These are phyloP conservation scores for Hippocampus zosterae DNA, from an alignment of 2,113 vertebrate species.

Conservation along the genomic window DNA sequence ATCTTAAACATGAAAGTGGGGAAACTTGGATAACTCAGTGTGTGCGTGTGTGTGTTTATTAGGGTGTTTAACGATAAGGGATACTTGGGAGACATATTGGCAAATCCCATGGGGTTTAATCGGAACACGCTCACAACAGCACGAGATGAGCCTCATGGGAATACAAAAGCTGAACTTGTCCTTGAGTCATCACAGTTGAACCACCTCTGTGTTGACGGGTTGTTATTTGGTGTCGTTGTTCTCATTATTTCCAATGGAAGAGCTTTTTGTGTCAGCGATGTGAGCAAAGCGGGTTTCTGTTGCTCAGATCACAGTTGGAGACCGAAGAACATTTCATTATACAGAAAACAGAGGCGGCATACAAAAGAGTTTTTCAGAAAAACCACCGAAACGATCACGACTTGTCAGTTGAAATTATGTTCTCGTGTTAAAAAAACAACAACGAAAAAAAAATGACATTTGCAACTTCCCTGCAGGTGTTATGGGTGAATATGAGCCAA, in stretches of 20 bases:
- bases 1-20: too few species aligned
- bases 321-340: slow-evolving; percentile 22
- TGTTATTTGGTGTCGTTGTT: slow-evolving; percentile 13
- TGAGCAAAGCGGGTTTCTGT: slow-evolving; percentile 16
- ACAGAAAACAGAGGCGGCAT: neutral
- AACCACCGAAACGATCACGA: slow-evolving; percentile 7
- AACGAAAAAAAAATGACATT: neutral
- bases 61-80: neutral
- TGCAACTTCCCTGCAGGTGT: slow-evolving; percentile 76
- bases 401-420: neutral
- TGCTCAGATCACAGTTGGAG: slow-evolving; percentile 22
- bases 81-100: slow-evolving; percentile 45
- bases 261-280: slow-evolving; percentile 20
- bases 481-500: slow-evolving; percentile 99
- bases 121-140: slow-evolving; percentile 43
- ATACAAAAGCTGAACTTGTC: slow-evolving; percentile 41
- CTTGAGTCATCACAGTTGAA: slow-evolving; percentile 33
- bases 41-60: too few species aligned
- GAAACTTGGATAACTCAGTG: too few species aligned
- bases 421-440: too few species aligned
- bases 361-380: slow-evolving; percentile 21
- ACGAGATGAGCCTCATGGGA: slow-evolving; percentile 52
- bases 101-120: slow-evolving; percentile 42
- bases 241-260: slow-evolving; percentile 26
- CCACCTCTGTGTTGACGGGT: slow-evolving; percentile 22